Base-by-base conservation (phyloP, 2,113 vertebrate genomes). In the Edolisoma coerulescens region DNA sequence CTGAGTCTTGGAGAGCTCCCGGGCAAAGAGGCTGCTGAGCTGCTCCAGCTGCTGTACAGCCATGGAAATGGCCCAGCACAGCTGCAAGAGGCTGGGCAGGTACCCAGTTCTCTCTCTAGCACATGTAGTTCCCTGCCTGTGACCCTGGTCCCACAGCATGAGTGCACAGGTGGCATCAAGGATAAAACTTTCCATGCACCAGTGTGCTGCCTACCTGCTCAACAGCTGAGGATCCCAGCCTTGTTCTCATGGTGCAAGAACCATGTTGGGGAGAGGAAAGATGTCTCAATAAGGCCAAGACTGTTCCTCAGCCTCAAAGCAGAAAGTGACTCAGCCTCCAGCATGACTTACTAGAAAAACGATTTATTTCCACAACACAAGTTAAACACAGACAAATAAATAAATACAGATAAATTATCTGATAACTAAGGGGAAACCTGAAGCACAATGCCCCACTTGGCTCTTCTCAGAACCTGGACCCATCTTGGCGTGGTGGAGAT, bases 361-460 rank as follows among this genome's bases (percentile, higher is more conserved):
- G 45, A 24, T 96, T 97, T 97, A 97, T 97, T 97, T 94, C 67
- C 96, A 97, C 97, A 82, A 64, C 85, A 95, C 95, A 59, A 75
- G 35, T 68, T 61, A 16, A 90, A 61, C 50, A 95, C 79, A 60
- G 21, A 69, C 78, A 93, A 86, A 90, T 92, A 93, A 92, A 96
- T 94, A 91, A 93, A 94, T 81, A 90, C 70, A 83, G 13, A 63
- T 70, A 73, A 84, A 50, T 80, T 81, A 86, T 21, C 17, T 60
- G 11, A 84, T 95, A 94, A 89, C 88, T 87, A 93, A 49, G n/a
- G 65, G 75, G 30, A 75, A 73, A 39, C 12, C 4, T 56, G 69
- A 71, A 59, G 10, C 52, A 73, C 45, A 70, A 44, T 4, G 7
- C 24, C 22, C 11, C 81, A 20, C 23, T 74, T 6, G 3, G 27